Conservation (phyloP, 2,888 invertebrate genomes). For the Protophormia terraenovae region DNA sequence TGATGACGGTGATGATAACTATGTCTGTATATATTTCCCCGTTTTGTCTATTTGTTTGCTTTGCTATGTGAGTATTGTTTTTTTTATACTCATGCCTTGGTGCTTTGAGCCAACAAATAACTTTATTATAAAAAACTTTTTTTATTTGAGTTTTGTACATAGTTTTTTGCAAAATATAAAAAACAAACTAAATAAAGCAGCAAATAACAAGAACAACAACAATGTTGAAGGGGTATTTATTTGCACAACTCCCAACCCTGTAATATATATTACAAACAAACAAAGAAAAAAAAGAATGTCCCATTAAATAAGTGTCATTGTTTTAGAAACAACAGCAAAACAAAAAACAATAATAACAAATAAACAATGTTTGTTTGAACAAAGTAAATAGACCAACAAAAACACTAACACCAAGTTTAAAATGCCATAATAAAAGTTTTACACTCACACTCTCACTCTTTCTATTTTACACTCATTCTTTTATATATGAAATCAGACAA, state of each 20-base stretch:
- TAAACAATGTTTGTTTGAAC: constrained; percentile 22
- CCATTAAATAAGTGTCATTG: constrained; percentile 63
- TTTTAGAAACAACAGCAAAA: constrained; percentile 19
- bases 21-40: background rate
- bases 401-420: too few relatives aligned
- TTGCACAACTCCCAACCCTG: constrained; percentile 31
- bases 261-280: background rate
- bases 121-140: constrained; percentile 61
- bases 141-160: constrained; percentile 54
- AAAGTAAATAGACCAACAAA: background rate
- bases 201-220: constrained; percentile 9
- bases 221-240: constrained; percentile 25
- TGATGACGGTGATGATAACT: constrained; percentile 36
- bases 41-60: background rate
- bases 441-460: background rate
- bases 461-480: background rate
- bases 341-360: background rate
- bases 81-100: constrained; percentile 24
- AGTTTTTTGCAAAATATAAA: constrained; percentile 16
- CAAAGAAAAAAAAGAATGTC: too few relatives aligned
- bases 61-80: constrained; percentile 12
- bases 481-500: background rate
- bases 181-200: constrained; percentile 10
- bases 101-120: constrained; percentile 62
- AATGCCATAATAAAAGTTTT: background rate